phyloP scores from a whole-genome alignment of 2,888 invertebrate species.

The Netelia fuscicornis region DNA sequence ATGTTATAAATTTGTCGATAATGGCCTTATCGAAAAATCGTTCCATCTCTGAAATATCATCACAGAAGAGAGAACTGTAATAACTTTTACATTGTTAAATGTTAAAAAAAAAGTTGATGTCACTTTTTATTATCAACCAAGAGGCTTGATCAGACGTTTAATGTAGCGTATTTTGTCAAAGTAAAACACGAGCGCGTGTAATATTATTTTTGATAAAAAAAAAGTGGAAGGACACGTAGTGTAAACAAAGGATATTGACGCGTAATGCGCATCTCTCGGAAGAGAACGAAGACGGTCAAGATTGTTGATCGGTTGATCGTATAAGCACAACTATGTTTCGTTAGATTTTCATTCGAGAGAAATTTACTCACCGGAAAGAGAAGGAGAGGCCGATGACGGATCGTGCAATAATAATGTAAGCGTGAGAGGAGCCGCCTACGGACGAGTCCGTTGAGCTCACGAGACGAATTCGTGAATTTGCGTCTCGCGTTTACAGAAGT shows the following conservation, averaged over 20 bases:
- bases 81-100: no score
- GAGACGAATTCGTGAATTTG: conserved; percentile 50
- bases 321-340: not conserved
- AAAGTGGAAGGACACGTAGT: not conserved
- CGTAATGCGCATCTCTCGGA: not conserved
- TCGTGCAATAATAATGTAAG: not conserved
- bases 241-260: not conserved
- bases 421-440: not conserved
- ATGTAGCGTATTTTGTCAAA: no score
- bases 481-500: conserved; percentile 23
- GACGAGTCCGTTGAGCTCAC: conserved; percentile 21
- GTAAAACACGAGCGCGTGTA: not conserved
- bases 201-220: not conserved
- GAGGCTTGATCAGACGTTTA: no score
- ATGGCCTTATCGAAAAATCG: no score
- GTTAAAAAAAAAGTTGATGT: no score
- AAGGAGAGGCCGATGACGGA: not conserved
- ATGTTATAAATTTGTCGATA: not conserved
- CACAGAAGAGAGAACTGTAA: no score
- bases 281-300: not conserved
- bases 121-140: no score
- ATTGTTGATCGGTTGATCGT: not conserved
- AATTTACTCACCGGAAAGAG: not conserved
- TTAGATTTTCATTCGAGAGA: not conserved
- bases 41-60: no score